Evolutionary conservation across 2,797 vertebrate species (phyloP), one percentile per base, ranked within the genome.

Genomic region (Phataginus tricuspis): DNA sequence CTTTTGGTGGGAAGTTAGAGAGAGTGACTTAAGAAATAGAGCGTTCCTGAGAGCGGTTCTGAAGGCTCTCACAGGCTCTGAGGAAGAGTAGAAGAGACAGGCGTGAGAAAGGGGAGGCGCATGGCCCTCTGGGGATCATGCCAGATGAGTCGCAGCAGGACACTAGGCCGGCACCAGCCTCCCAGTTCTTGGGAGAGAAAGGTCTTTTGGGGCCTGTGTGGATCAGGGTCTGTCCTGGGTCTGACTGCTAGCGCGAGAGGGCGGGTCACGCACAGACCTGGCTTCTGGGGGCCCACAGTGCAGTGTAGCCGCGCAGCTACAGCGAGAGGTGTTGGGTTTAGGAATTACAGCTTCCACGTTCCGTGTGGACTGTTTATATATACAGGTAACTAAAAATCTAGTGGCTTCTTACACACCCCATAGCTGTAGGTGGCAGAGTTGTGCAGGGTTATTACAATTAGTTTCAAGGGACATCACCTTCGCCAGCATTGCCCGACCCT

Each of bases 1-100:
- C 69, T 85, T 87, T 88, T 85, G 78, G 37, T 71, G 15, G 82
- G 66, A 72, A 90, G 64, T 95, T 23, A 78, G 7, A 92, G 82
- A 80, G 19, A 49, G 13, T 91, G 53, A 87, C 23, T 39, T 92
- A 25, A 85, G 91, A 86, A 69, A 23, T 45, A 79, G 49, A n/a
- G 10, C 57, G 37, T 42, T 63, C 61, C 31, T 75, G 90, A 51
- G 88, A 71, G 85, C 53, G 49, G 49, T 37, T 16, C 45, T 55
- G 53, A 69, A 69, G 57, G 64, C 18, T 72, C 27, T 72, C 69
- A 45, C 14, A 88, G 55, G 29, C 19, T 39, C 11, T 29, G 77
- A 84, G 51, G 39, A 64, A 64, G 27, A 85, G 45, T 63, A 64
- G 59, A 57, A 21, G 11, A 71, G 13, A 18, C 12, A 23, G 45